phyloP scores from a whole-genome alignment of 2,797 vertebrate species.

The Picus viridis region DNA sequence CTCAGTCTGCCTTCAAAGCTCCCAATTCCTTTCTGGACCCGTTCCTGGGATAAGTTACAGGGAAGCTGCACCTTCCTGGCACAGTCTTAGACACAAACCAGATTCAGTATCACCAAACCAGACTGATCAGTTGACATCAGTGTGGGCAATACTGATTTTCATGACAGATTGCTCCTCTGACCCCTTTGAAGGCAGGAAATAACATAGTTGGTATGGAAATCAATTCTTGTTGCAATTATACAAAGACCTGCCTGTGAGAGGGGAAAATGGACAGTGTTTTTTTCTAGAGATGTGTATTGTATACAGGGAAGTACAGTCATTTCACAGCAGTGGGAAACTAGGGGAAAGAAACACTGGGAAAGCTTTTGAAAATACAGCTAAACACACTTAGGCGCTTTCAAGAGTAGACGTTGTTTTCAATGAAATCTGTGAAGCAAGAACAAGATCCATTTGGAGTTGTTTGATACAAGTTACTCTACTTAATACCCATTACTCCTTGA shows the following conservation, averaged over 20 bases:
- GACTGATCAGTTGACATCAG: background rate
- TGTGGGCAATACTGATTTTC: background rate
- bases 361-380: background rate
- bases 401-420: background rate
- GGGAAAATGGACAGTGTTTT: background rate
- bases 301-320: background rate
- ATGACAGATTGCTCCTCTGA: background rate
- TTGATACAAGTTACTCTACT: background rate
- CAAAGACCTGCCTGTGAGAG: background rate
- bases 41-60: background rate
- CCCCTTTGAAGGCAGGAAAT: background rate
- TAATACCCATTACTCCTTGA: background rate
- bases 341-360: background rate
- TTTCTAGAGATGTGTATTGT: background rate
- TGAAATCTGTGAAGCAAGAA: background rate
- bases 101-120: background rate
- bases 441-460: background rate
- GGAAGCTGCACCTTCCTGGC: background rate
- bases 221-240: background rate
- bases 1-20: background rate
- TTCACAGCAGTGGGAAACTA: background rate
- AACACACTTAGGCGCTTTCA: background rate
- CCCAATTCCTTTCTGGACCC: background rate
- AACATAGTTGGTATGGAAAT: background rate
- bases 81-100: rapidly evolving